Percentiles rank a stretch among this genome's conserved stretches.
phyloP scores from a whole-genome alignment of 2,888 invertebrate species.

The Oscheius sp. region DNA sequence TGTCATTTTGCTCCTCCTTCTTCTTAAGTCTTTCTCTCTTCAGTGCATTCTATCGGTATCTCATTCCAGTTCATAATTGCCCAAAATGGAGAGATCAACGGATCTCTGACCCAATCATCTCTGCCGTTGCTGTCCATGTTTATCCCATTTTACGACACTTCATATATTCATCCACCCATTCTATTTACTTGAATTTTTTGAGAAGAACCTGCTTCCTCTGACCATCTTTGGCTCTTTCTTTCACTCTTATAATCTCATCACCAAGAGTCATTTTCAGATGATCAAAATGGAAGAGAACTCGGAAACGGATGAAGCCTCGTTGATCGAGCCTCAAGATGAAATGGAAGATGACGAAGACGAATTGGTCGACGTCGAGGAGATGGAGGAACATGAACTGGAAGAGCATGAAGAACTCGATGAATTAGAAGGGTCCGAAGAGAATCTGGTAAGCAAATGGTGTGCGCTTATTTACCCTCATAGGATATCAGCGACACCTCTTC shows the following conservation, averaged over 20 bases:
- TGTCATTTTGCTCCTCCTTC: neutral
- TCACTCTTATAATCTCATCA: constrained; percentile 11
- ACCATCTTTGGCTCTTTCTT: constrained; percentile 19
- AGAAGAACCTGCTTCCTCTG: too few relatives aligned
- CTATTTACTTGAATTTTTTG: neutral
- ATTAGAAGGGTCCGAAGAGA: neutral
- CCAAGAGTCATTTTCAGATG: constrained; percentile 20
- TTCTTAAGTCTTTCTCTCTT: neutral
- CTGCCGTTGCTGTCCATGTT: too few relatives aligned
- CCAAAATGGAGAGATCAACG: too few relatives aligned
- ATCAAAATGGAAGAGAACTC: constrained; percentile 18
- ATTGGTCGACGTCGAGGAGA: constrained; percentile 24
- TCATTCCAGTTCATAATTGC: neutral
- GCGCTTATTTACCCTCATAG: neutral
- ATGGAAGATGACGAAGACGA: constrained; percentile 28
- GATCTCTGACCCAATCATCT: too few relatives aligned
- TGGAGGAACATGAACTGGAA: constrained; percentile 30
- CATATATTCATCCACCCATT: neutral
- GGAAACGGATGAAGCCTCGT: constrained; percentile 8
- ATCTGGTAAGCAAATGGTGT: neutral
- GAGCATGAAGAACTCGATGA: constrained; percentile 34
- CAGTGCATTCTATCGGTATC: neutral
- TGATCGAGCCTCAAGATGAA: constrained; percentile 26
- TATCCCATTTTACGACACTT: neutral
- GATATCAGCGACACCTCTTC: constrained; percentile 25